Evolutionary conservation across 2,113 vertebrate genomes (phyloP), one percentile per base, ranked within the genome.

Genomic region (Zingel zingel): DNA sequence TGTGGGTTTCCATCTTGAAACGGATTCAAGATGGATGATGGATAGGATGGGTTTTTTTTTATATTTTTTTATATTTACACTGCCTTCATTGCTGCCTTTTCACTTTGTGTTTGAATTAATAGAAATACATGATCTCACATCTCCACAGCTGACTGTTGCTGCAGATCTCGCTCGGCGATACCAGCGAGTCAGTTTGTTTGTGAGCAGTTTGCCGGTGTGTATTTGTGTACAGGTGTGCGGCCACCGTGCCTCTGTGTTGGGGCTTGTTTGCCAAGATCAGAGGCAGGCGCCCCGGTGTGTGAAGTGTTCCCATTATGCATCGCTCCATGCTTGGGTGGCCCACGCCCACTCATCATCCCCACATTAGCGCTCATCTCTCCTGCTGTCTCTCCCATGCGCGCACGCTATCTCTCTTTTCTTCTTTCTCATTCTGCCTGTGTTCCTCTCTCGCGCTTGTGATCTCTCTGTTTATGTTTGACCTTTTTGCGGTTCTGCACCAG

Each of bases 261-360:
- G 67, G 83, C 81, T 86, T 89, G 86, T 92, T 89, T 87, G 57
- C 81, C 77, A 84, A 89, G 90, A 94, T 93, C 89, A 91, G 65
- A 92, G 75, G 76, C 82, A 84, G 69, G 63, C 75, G 74, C 89
- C 85, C 14, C 82, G 72, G 78, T 86, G 87, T 89, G 77, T 89
- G 91, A 92, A 91, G 89, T 91, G 86, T 92, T 94, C 93, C 92
- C 92, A 92, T 94, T 82, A 93, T 92, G 86, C 92, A 87, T 88
- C 77, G 66, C 88, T 88, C 80, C 78, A 56, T 56, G 88, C 91
- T 83, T 88, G 87, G 82, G 77, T 84, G 87, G 86, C 93, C 74
- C 87, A 88, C 88, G 84, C 90, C 83, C 86, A 87, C 92, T 93
- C 91, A 92, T 95, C 91, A 93, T 92, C 84, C 89, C 83, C 79